Evolutionary conservation across 1,140 invertebrate genomes (phyloP), one percentile per base, ranked within the genome.

Genomic region (Homalodisca vitripennis): DNA sequence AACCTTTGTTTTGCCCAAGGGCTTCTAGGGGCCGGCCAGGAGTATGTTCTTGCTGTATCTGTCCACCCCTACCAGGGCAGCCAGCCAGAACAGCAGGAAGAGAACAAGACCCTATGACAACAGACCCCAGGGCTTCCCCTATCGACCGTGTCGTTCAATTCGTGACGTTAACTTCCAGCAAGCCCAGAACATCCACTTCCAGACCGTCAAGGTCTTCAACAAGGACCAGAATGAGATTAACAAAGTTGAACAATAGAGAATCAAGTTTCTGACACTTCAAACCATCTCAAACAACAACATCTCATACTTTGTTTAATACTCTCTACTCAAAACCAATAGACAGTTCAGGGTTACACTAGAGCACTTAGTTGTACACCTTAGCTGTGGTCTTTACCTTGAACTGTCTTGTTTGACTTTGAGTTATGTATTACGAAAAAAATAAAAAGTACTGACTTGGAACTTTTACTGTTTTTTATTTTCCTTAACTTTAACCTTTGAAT

Each of bases 1-100:
- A 82, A 87, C n/a, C 64, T 77, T 89, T 3, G 71, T 86, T 0
- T 76, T 90, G 17, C 87, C 88, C 32, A 87, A 78, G 67, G 87
- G 88, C 73, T 82, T 77, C 68, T n/a, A n/a, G 78, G 80, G 32
- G 82, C 83, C 55, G 88, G 87, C 74, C 82, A 88, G 79, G 79
- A 83, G 10, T 84, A 85, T 76, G 79, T 85, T 69, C 68, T 89
- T 0, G 86, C 85, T 73, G 82, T 87, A 13, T 78, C 83, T 27
- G 80, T 89, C 1, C 82, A 80, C n/a, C 12, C 32, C 3, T 3
- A 29, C 71, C 84, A 85, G 6, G 34, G 29, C 55, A 63, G 34
- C 13, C 48, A 48, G 3, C 53, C 26, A 17, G 26, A 53, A 20
- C 3, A 63, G 14, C 17, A 14, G 14, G 27, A 62, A 69, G 51